Evolutionary conservation across 2,797 vertebrate species (phyloP), one percentile per base, ranked within the genome.

Genomic region (Manis crassicaudata): DNA sequence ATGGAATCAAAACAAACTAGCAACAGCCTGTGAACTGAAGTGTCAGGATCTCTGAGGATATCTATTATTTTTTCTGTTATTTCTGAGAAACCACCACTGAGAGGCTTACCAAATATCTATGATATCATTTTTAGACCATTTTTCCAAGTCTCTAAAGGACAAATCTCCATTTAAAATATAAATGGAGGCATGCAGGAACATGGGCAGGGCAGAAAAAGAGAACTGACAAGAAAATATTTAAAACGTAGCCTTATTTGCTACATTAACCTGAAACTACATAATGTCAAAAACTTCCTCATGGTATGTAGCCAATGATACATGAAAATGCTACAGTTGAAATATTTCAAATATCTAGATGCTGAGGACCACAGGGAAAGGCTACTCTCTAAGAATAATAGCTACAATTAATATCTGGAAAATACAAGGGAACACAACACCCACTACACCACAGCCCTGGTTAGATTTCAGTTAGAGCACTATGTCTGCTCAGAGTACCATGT

Each of bases 201-300:
- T 1, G 1, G 79, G 25, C 5, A 88, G 6, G 82, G 2, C 1
- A 93, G 56, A 76, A 88, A 90, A 77, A 96, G 73, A 84, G 8
- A 94, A 58, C 10, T 73, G 11, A 46, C 11, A 76, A 35, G 90
- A 96, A 98, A 97, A 79, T 88, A 83, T 95, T 85, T 92, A 92
- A 98, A 98, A 80, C 16, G 27, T 95, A 88, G 5, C 23, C 76
- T 27, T 96, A 79, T 68, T 52, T 94, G 40, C 35, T 75, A n/a
- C 1, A 0, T 96, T 97, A 97, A 97, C n/a, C 63, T 86, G 88
- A 96, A 90, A 68, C 18, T 95, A 56, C 84, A 37, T 77, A 93
- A 90, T 86, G 27, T 94, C 46, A 97, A 95, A 87, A 7, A 77
- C 2, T 94, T 58, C 94, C 84, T 96, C 90, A 68, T 18, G n/a